Evolutionary conservation across 2,113 vertebrate genomes (phyloP), one percentile per base, ranked within the genome.

Genomic region (Tachysurus vachellii): DNA sequence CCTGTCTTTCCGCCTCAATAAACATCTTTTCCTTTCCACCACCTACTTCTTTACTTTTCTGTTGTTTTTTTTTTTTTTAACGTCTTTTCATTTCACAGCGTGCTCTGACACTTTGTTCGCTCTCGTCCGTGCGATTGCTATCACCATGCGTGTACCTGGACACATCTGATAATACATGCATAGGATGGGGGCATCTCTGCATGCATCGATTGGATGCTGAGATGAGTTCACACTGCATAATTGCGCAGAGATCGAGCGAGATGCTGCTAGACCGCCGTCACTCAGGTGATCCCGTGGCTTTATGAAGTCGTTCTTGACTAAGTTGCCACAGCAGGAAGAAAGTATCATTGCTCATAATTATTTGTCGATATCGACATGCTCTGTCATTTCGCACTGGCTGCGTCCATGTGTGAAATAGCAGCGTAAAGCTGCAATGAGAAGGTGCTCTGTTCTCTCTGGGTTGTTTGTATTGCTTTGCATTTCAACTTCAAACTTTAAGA

Each of bases 351-450:
- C 90, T 91, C 91, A 91, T 94, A 94, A 95, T 94, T 94, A 94
- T 93, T 93, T 94, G 94, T 95, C 93, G 94, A 94, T 94, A 93
- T 90, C 91, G 93, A 94, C 94, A 94, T 91, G 90, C 93, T 92
- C 94, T 93, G 93, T 92, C 94, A 92, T 95, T 68, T 83, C 16
- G 2, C 93, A 93, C 91, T 91, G 92, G 91, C 93, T 91, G 87
- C 92, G 92, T 91, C 92, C 94, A 94, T 94, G 94, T 95, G 94
- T 95, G 94, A 95, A 95, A 95, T 95, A 93, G 93, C 92, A 93
- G 93, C 91, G 91, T 92, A 91, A 89, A 90, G 62, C 79, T 91
- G 89, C 89, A 91, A 88, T 2, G 91, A 91, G 36, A 68, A 66
- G 82, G 61, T 82, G 71, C 77, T 53, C 36, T 81, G 64, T 84